phyloP scores from a whole-genome alignment of 2,888 invertebrate genomes.

The Drosophila suboccidentalis region DNA sequence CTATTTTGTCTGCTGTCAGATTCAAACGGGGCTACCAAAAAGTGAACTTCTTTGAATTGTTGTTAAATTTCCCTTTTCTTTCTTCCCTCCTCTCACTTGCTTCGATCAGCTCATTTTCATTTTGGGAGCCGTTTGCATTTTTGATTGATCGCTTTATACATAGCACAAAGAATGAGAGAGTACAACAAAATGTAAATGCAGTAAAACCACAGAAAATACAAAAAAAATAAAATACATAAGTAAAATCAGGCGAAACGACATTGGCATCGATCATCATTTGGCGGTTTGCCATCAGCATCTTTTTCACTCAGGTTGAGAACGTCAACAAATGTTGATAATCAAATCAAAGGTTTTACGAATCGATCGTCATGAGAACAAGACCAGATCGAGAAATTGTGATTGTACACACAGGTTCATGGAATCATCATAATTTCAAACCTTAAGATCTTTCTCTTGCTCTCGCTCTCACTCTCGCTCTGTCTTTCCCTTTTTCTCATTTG shows the following conservation, averaged over 20 bases:
- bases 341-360: slow-evolving; percentile 65
- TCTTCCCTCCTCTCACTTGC: slow-evolving; percentile 8
- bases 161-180: slow-evolving; percentile 59
- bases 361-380: slow-evolving; percentile 26
- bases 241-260: slow-evolving; percentile 25
- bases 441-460: neutral
- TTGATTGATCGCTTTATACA: slow-evolving; percentile 84
- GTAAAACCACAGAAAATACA: slow-evolving; percentile 36
- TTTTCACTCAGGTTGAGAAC: slow-evolving; percentile 17
- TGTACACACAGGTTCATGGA: slow-evolving; percentile 32
- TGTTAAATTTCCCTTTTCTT: slow-evolving; percentile 17
- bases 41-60: slow-evolving; percentile 64
- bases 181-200: slow-evolving; percentile 73
- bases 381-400: slow-evolving; percentile 55
- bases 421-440: slow-evolving; percentile 73
- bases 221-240: slow-evolving; percentile 10
- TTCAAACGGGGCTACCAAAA: slow-evolving; percentile 20
- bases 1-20: slow-evolving; percentile 80
- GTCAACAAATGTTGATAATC: slow-evolving; percentile 70
- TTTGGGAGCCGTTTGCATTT: slow-evolving; percentile 74
- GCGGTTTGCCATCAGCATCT: slow-evolving; percentile 43
- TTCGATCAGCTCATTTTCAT: slow-evolving; percentile 31
- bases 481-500: slow-evolving; percentile 1
- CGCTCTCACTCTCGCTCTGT: neutral
- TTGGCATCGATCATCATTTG: slow-evolving; percentile 80